phyloP scores from a whole-genome alignment of 2,113 vertebrate genomes.

The Ptilorrhoa leucosticta region DNA sequence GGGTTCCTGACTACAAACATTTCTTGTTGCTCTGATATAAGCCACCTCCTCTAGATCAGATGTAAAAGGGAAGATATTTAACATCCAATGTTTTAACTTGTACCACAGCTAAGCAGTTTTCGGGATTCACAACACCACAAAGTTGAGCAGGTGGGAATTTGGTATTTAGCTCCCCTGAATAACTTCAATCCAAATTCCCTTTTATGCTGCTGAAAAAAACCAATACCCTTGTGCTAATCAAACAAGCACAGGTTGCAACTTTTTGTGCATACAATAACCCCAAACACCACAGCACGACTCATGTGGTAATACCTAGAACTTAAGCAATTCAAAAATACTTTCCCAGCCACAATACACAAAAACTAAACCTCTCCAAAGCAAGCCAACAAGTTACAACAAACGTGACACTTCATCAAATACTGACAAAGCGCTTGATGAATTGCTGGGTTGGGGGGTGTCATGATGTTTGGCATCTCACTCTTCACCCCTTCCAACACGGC shows the following conservation, averaged over 20 bases:
- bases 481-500: background rate
- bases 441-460: background rate
- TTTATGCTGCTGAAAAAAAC: background rate
- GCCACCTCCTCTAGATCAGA: background rate
- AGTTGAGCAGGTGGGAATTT: background rate
- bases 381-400: background rate
- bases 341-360: background rate
- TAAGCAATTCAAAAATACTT: background rate
- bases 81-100: background rate
- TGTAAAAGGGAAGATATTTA: background rate
- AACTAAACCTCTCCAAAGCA: background rate
- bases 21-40: background rate
- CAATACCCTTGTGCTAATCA: background rate
- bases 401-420: background rate
- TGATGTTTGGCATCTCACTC: background rate
- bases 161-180: background rate
- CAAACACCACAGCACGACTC: fast-evolving
- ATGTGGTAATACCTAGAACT: background rate
- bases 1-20: background rate
- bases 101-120: background rate
- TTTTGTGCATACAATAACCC: background rate
- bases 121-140: background rate
- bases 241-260: background rate
- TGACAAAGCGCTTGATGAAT: background rate
- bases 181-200: background rate